Percentiles rank a stretch among this genome's conserved stretches.
Evolutionary conservation across 2,113 vertebrate genomes (phyloP).

Genomic region (Opisthocomus hoazin): DNA sequence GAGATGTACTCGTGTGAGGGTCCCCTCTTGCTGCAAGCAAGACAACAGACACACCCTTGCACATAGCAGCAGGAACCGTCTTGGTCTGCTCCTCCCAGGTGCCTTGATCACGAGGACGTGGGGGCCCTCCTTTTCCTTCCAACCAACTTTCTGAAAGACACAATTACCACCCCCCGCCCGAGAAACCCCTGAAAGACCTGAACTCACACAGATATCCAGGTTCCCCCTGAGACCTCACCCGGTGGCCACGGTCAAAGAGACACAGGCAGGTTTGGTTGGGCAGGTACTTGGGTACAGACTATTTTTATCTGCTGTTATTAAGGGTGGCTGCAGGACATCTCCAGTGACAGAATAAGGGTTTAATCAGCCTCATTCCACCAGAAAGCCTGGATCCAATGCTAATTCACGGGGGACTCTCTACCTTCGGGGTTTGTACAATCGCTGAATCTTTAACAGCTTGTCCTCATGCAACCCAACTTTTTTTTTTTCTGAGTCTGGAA

Average conservation of each 20-base stretch:
- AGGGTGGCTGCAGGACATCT: background rate
- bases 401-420: background rate
- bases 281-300: fast-evolving
- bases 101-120: background rate
- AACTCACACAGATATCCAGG: background rate
- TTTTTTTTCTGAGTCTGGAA: background rate
- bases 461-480: background rate
- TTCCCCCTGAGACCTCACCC: background rate
- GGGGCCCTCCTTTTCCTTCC: background rate
- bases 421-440: background rate
- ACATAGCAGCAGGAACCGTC: background rate
- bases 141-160: background rate
- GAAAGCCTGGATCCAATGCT: background rate
- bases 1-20: background rate
- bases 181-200: background rate
- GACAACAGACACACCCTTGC: too few species aligned
- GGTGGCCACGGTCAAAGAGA: background rate
- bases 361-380: background rate
- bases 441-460: background rate
- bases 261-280: background rate
- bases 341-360: background rate
- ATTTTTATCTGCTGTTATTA: background rate
- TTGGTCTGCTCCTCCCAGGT: background rate
- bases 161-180: too few species aligned
- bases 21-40: background rate